Conservation (phyloP, 2,888 invertebrate species). For the Andrena marginata region DNA sequence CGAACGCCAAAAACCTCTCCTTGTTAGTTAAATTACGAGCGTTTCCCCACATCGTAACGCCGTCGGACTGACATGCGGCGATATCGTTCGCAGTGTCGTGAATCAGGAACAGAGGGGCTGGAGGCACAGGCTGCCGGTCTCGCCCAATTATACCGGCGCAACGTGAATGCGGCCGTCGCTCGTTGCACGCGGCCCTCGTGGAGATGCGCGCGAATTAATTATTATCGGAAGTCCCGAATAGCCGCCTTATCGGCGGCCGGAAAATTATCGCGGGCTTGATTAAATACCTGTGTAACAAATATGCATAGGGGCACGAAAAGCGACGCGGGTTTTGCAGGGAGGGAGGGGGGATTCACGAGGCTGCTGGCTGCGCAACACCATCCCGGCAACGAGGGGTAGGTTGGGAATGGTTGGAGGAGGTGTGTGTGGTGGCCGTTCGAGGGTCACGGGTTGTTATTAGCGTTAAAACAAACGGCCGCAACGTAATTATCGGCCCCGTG, state of each 20-base stretch:
- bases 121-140: neutral
- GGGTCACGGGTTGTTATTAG: slow-evolving; percentile 75
- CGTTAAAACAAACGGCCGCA: slow-evolving; percentile 77
- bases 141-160: neutral
- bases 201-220: slow-evolving; percentile 65
- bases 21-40: no score
- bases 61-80: neutral
- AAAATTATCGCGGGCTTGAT: slow-evolving; percentile 67
- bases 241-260: slow-evolving; percentile 64
- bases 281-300: slow-evolving; percentile 72
- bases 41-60: no score
- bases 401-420: neutral
- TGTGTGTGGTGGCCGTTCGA: slow-evolving; percentile 36
- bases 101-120: neutral
- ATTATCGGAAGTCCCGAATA: slow-evolving; percentile 58
- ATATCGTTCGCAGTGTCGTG: neutral
- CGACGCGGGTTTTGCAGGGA: neutral
- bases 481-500: slow-evolving; percentile 78
- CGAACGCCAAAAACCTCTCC: no score
- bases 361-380: slow-evolving; percentile 13
- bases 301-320: slow-evolving; percentile 35
- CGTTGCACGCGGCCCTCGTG: slow-evolving; percentile 24
- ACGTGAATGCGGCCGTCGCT: neutral
- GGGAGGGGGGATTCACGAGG: slow-evolving; percentile 2
- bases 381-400: neutral